Conservation (phyloP, 2,888 invertebrate genomes). For the Cheilosia vulpina region DNA sequence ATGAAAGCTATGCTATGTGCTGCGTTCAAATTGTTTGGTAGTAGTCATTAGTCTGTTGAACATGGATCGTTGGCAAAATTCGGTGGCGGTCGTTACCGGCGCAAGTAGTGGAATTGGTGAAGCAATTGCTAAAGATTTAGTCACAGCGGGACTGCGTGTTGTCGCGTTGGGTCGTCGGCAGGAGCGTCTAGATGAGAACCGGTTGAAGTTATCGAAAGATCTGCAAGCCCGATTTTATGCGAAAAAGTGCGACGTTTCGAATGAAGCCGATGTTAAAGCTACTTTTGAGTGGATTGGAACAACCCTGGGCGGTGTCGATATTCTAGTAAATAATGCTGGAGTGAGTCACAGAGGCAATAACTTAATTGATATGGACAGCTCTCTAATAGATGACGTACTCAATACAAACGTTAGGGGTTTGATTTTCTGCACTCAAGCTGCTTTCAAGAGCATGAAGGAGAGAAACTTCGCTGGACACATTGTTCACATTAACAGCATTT, state of each 20-base stretch:
- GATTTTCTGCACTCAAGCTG: slow-evolving; percentile 84
- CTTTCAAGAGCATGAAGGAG: slow-evolving; percentile 84
- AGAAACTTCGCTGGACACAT: slow-evolving; percentile 65
- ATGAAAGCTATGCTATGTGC: too few species aligned
- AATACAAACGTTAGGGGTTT: slow-evolving; percentile 84
- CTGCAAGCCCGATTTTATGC: slow-evolving; percentile 77
- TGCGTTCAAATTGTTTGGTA: too few species aligned
- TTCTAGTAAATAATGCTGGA: slow-evolving; percentile 87
- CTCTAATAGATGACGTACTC: slow-evolving; percentile 80
- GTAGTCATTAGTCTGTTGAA: too few species aligned
- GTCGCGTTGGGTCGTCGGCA: slow-evolving; percentile 83
- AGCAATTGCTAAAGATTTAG: slow-evolving; percentile 83
- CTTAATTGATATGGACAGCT: slow-evolving; percentile 79
- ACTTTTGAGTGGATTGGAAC: slow-evolving; percentile 85
- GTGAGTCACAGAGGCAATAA: slow-evolving; percentile 79
- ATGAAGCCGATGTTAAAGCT: slow-evolving; percentile 84
- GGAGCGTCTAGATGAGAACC: too few species aligned
- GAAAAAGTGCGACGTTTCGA: slow-evolving; percentile 83
- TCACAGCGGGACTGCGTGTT: slow-evolving; percentile 85
- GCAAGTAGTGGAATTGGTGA: slow-evolving; percentile 87
- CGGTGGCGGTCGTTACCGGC: slow-evolving; percentile 87
- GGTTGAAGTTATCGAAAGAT: slow-evolving; percentile 24
- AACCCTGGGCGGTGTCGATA: slow-evolving; percentile 85
- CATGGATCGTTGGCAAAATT: slow-evolving; percentile 83
- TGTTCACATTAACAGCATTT: slow-evolving; percentile 80